phyloP scores from a whole-genome alignment of 2,113 vertebrate genomes.

The Holacanthus passer region DNA sequence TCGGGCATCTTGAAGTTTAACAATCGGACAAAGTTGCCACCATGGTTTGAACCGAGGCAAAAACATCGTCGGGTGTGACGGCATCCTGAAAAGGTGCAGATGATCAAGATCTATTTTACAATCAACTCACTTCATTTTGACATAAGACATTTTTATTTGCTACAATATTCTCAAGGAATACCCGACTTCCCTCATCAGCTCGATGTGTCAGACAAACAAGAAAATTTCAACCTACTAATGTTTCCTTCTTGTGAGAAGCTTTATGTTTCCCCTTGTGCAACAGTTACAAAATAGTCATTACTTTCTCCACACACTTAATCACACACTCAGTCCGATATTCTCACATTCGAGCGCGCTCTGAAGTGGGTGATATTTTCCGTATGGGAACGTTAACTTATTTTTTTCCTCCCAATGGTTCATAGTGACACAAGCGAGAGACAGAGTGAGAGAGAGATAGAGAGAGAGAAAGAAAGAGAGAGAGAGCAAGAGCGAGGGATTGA shows the following conservation, averaged over 20 bases:
- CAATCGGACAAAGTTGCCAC: constrained; percentile 40
- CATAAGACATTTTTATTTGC: not conserved
- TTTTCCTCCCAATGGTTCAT: constrained; percentile 49
- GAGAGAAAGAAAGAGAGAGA: constrained; percentile 9
- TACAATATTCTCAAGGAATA: not conserved
- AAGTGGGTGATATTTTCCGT: constrained; percentile 71
- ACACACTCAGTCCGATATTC: constrained; percentile 39
- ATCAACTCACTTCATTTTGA: constrained; percentile 2
- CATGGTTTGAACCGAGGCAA: constrained; percentile 24
- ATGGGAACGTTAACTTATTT: constrained; percentile 51
- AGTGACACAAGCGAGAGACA: constrained; percentile 46
- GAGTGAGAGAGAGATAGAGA: constrained; percentile 19
- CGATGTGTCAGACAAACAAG: constrained; percentile 19
- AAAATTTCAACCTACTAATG: constrained; percentile 34
- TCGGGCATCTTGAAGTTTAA: constrained; percentile 50
- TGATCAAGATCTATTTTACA: not conserved
- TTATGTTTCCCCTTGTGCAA: constrained; percentile 55
- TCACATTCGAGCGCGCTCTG: constrained; percentile 34
- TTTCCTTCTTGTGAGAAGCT: constrained; percentile 40
- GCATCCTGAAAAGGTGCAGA: not conserved
- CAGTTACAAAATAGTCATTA: constrained; percentile 46
- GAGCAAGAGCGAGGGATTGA: constrained; percentile 42
- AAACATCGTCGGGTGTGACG: constrained; percentile 15
- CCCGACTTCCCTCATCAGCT: not conserved
- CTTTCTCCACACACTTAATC: constrained; percentile 49